These are phyloP conservation scores for Hypotaenidia philippensis DNA, from an alignment of 2,797 vertebrate genomes.

Conservation along the genomic window DNA sequence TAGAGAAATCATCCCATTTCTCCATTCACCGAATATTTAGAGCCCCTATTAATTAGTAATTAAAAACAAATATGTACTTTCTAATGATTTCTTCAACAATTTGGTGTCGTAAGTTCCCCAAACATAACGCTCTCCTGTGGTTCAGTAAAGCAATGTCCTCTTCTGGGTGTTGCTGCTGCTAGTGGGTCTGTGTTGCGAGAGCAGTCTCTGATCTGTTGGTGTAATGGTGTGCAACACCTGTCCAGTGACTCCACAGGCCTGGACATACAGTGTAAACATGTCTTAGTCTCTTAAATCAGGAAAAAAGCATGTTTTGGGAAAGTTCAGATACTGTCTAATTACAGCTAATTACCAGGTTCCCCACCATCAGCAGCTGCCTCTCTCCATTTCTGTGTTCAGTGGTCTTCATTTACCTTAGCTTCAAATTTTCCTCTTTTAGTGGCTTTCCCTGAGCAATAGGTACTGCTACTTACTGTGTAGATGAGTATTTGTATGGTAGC, in stretches of 20 bases:
- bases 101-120: neutral
- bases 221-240: neutral
- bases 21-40: neutral
- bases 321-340: neutral
- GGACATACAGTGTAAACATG: neutral
- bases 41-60: neutral
- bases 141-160: slow-evolving; percentile 26
- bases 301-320: neutral
- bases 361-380: neutral
- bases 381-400: neutral
- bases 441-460: neutral
- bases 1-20: neutral
- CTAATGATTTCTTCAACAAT: neutral
- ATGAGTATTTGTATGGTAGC: neutral
- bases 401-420: neutral
- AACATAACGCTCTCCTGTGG: neutral
- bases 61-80: neutral
- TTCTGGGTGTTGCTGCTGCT: slow-evolving; percentile 47
- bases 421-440: neutral
- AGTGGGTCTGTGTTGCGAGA: neutral
- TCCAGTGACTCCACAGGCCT: neutral
- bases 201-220: neutral
- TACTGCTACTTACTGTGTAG: neutral
- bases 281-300: neutral
- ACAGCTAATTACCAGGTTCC: neutral